These are phyloP conservation scores for Oreocharis arfaki DNA, from an alignment of 2,113 vertebrate genomes.

Conservation along the genomic window DNA sequence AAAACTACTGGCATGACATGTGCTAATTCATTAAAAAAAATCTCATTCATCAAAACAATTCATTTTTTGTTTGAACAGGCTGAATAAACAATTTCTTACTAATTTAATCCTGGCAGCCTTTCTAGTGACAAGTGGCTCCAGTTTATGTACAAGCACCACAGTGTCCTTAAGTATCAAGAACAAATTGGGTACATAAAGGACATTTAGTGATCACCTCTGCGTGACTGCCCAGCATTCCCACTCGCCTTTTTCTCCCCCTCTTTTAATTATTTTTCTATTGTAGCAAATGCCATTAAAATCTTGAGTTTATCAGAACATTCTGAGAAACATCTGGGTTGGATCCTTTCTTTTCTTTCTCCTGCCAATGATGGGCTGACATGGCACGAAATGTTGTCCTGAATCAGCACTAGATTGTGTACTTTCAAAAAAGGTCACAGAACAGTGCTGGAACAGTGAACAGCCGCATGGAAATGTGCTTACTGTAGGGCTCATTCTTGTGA, in stretches of 20 bases:
- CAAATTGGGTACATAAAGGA: conserved; percentile 26
- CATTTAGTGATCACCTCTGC: conserved; percentile 61
- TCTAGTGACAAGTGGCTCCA: conserved; percentile 58
- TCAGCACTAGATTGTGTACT: conserved; percentile 37
- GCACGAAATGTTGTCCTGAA: conserved; percentile 2
- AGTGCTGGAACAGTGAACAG: conserved; percentile 10
- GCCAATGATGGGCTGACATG: conserved; percentile 32
- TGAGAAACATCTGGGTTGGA: conserved; percentile 11
- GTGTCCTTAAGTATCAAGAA: conserved; percentile 67
- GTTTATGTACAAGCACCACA: conserved; percentile 55
- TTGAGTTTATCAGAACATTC: conserved; percentile 46
- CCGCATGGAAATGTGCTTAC: neutral
- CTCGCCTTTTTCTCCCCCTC: neutral
- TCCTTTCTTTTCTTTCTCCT: conserved; percentile 34
- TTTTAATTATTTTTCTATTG: conserved; percentile 34
- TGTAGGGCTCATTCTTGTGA: neutral
- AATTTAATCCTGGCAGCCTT: conserved; percentile 66
- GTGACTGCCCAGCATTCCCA: conserved; percentile 16
- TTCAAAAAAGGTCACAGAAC: conserved; percentile 46
- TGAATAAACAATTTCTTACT: conserved; percentile 74
- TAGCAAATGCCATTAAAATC: conserved; percentile 38
- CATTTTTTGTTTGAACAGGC: conserved; percentile 74
- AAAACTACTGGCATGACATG: conserved; percentile 69
- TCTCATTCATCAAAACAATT: conserved; percentile 76
- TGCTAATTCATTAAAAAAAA: conserved; percentile 72